Evolutionary conservation across 2,888 invertebrate genomes (phyloP), one percentile per base, ranked within the genome.

Genomic region (Mimachlamys varia): DNA sequence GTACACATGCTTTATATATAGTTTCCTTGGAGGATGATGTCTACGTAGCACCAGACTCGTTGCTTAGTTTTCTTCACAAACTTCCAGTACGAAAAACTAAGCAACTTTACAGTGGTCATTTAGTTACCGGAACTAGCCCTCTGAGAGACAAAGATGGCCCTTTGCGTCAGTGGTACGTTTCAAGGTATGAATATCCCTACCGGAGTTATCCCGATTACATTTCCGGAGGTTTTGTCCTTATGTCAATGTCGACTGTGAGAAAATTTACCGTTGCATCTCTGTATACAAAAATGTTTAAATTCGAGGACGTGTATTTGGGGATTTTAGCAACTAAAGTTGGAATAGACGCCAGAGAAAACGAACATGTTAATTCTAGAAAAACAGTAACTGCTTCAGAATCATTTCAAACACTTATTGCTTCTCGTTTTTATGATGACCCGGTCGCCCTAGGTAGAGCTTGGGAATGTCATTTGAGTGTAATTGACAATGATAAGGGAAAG

Each of bases 381-480:
- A 76, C 76, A 10, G 27, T 76, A 13, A 76, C 76, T 7, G 76
- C 33, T 76, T 76, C 76, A 1, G 76, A 76, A 7, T 76, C 76
- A 76, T 76, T 76, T 27, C 27, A 33, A 33, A 76, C 76, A 76
- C 7, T 76, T 33, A 76, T 76, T 13, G 76, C 76, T 7, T 76
- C 76, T 15, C 76, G 33, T 33, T 76, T 76, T 76, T 76, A 76
- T 13, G 13, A 33, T 15, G 15, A 76, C 33, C 33, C 76, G 10
- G 33, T 33, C 27, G 76, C 27, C 12, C 33, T 76, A 76, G 33
- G 33, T 12, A 76, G 76, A 33, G 76, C 76, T 13, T 76, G 76
- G 76, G 76, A 76, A 13, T 76, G 76, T 76, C 76, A 76, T 76
- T 76, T 76, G 15, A 76, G 76, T 76, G 33, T 76, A 76, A 10